Evolutionary conservation across 2,113 vertebrate species (phyloP).

Genomic region (Silurus asotus): DNA sequence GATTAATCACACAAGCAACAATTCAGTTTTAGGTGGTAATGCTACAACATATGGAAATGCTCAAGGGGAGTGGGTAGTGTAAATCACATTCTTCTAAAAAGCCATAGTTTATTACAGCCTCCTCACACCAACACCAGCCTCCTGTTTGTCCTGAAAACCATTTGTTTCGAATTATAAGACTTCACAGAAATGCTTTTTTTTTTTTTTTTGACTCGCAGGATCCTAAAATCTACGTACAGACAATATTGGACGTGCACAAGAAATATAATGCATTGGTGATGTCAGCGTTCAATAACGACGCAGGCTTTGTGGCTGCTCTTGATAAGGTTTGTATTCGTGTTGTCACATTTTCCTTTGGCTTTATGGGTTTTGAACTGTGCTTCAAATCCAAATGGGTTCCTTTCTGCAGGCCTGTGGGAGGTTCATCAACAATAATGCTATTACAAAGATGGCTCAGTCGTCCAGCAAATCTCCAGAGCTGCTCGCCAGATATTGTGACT

Average conservation of each 20-base stretch:
- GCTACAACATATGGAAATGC: background rate
- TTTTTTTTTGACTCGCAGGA: conserved; percentile 72
- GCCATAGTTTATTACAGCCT: background rate
- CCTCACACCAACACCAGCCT: background rate
- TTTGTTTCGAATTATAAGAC: background rate
- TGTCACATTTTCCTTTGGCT: background rate
- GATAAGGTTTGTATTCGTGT: conserved; percentile 81
- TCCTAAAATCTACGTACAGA: conserved; percentile 99
- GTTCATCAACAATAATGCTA: conserved; percentile 98
- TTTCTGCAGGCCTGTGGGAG: conserved; percentile 87
- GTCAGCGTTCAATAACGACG: conserved; percentile 98
- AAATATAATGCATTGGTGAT: conserved; percentile 98
- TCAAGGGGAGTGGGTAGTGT: background rate
- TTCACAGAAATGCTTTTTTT: background rate
- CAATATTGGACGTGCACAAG: conserved; percentile 96
- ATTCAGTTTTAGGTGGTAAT: background rate
- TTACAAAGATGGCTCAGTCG: conserved; percentile 98
- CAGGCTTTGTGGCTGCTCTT: conserved; percentile 94
- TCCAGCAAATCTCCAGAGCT: conserved; percentile 98
- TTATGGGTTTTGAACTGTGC: background rate
- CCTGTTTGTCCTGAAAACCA: background rate
- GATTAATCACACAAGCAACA: background rate
- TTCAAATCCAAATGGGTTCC: background rate
- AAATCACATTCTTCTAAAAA: conserved; percentile 1
- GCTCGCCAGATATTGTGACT: conserved; percentile 96